A percentile compares a stretch with the other conserved stretches of the same genome.
These are phyloP conservation scores for Cebidichthys violaceus DNA, from an alignment of 2,113 vertebrate genomes.

Conservation along the genomic window DNA sequence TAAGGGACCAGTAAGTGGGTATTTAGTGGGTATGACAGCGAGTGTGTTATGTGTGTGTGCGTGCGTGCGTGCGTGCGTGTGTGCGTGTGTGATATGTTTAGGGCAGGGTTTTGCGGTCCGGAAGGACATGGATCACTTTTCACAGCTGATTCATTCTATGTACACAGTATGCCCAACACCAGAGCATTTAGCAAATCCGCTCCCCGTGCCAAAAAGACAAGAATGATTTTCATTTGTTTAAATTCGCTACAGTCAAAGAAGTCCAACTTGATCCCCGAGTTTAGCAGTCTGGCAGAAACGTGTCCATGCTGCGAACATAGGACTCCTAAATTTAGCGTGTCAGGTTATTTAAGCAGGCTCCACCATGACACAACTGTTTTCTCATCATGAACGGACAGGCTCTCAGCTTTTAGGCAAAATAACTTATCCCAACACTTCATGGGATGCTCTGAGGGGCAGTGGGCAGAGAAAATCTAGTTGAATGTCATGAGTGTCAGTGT, in stretches of 20 bases:
- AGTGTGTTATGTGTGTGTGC: conserved; percentile 16
- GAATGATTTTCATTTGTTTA: conserved; percentile 73
- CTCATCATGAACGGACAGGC: conserved; percentile 27
- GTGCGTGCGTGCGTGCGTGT: not conserved
- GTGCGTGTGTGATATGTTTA: conserved; percentile 29
- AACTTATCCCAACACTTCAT: conserved; percentile 21
- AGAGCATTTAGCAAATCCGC: conserved; percentile 61
- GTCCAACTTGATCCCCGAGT: conserved; percentile 72
- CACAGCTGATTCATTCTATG: conserved; percentile 73
- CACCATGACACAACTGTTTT: conserved; percentile 61
- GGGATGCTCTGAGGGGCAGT: not conserved
- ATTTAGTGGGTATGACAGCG: conserved; percentile 13
- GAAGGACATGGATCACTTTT: conserved; percentile 68
- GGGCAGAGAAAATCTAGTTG: not conserved
- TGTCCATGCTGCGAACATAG: conserved; percentile 65
- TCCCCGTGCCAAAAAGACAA: conserved; percentile 65
- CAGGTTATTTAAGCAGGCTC: conserved; percentile 70
- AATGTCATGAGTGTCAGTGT: not conserved
- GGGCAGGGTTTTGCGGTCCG: conserved; percentile 58
- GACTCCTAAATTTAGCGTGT: conserved; percentile 76
- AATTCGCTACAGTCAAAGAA: conserved; percentile 70
- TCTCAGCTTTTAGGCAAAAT: conserved; percentile 44
- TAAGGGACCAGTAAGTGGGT: conserved; percentile 17
- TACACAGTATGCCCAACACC: conserved; percentile 58
- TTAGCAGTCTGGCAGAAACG: conserved; percentile 77